Evolutionary conservation across 1,140 invertebrate genomes (phyloP).

Genomic region (Melipona quadrifasciata): DNA sequence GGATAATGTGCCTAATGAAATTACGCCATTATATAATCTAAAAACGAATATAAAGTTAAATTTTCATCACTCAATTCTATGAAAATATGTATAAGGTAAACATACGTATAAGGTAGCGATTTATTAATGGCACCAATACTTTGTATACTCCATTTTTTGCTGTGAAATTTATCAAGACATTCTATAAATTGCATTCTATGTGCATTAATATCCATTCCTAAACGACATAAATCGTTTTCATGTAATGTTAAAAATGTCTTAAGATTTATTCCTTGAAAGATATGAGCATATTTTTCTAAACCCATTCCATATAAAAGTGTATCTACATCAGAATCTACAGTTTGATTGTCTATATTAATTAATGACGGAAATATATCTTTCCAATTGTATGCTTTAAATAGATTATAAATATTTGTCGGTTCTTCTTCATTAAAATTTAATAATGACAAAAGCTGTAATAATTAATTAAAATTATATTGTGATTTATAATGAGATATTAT

Average conservation of each 20-base stretch:
- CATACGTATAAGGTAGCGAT: constrained; percentile 59
- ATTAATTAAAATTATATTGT: constrained; percentile 40
- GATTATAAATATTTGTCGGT: constrained; percentile 43
- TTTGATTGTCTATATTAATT: constrained; percentile 43
- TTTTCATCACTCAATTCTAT: neutral
- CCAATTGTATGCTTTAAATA: constrained; percentile 61
- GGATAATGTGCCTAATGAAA: constrained; percentile 66
- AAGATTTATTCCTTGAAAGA: constrained; percentile 81
- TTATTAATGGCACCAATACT: constrained; percentile 65
- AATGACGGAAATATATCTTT: constrained; percentile 71
- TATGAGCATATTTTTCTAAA: constrained; percentile 78
- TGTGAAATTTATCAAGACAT: constrained; percentile 82
- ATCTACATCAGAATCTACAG: constrained; percentile 68
- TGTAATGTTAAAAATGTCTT: constrained; percentile 81
- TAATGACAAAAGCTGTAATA: constrained; percentile 61
- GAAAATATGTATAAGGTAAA: constrained; percentile 27
- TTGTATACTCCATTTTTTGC: constrained; percentile 80
- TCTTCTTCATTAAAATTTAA: constrained; percentile 54
- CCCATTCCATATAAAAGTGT: constrained; percentile 82
- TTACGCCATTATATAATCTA: constrained; percentile 72
- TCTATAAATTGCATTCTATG: constrained; percentile 81
- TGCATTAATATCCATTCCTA: constrained; percentile 82
- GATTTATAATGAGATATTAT: constrained; percentile 4
- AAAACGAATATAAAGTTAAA: constrained; percentile 31
- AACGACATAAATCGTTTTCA: constrained; percentile 80